Evolutionary conservation across 2,113 vertebrate species (phyloP).

Genomic region (Melanotaenia duboulayi): DNA sequence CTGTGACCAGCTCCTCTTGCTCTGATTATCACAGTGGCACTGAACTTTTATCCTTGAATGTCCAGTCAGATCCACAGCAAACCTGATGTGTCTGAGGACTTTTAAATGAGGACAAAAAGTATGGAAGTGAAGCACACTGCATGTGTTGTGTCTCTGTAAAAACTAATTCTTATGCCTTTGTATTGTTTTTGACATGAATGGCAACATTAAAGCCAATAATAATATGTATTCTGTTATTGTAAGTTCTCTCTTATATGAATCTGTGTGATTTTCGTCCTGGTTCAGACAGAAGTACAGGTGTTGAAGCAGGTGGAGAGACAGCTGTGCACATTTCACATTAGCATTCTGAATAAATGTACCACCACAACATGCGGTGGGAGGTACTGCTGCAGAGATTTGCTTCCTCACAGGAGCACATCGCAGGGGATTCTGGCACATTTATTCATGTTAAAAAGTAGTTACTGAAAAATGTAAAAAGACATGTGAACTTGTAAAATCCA

Average conservation of each 20-base stretch:
- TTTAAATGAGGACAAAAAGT: conserved; percentile 35
- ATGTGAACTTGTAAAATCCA: neutral
- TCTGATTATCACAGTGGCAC: conserved; percentile 53
- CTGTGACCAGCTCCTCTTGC: conserved; percentile 30
- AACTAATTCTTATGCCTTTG: neutral
- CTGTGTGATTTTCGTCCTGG: conserved; percentile 16
- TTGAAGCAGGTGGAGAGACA: conserved; percentile 26
- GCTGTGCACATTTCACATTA: neutral
- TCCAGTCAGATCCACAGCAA: conserved; percentile 18
- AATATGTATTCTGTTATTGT: conserved; percentile 13
- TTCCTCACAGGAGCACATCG: no score
- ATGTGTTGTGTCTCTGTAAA: neutral
- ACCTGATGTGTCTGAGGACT: conserved; percentile 29
- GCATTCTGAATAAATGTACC: neutral
- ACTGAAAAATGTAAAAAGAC: no score
- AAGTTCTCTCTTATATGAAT: conserved; percentile 20
- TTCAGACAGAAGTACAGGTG: neutral
- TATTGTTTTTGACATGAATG: conserved; percentile 4
- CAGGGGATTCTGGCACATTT: no score
- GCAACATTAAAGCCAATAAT: conserved; percentile 26
- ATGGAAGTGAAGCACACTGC: conserved; percentile 3
- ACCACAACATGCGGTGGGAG: no score
- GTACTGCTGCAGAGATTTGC: no score
- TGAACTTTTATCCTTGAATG: conserved; percentile 58
- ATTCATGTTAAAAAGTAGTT: no score